A percentile compares a stretch with the other conserved stretches of the same genome.
Conservation (phyloP, 2,888 invertebrate genomes). For the Ashinkailepas kermadecensis region DNA sequence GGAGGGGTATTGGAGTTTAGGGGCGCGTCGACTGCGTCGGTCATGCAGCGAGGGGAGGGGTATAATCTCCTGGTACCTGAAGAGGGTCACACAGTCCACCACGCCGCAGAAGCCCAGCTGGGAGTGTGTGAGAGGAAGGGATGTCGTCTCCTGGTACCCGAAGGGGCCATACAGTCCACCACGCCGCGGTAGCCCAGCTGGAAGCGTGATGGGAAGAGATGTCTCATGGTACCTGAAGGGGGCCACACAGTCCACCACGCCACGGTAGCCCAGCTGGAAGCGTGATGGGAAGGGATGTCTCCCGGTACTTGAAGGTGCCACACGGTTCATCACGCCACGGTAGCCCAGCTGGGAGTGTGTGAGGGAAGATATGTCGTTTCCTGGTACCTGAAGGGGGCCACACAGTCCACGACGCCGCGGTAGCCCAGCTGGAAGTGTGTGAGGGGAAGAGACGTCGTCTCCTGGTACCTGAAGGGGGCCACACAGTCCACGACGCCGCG, state of each 20-base stretch:
- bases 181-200: constrained; percentile 23
- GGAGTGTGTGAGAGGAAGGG: too few relatives aligned
- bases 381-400: too few relatives aligned
- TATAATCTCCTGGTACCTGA: too few relatives aligned
- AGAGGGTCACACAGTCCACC: too few relatives aligned
- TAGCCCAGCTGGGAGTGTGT: neutral
- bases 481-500: constrained; percentile 23
- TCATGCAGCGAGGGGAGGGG: too few relatives aligned
- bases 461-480: neutral
- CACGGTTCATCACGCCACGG: neutral
- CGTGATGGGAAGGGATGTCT: neutral
- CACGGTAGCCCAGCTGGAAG: constrained; percentile 14
- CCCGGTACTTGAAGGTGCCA: too few relatives aligned
- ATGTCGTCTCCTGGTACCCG: neutral
- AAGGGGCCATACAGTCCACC: constrained; percentile 22
- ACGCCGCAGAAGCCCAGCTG: too few relatives aligned
- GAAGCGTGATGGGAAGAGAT: neutral
- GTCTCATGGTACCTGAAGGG: neutral
- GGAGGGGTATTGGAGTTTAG: too few relatives aligned
- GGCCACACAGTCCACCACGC: constrained; percentile 24
- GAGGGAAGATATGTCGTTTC: too few relatives aligned
- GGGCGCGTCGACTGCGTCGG: too few relatives aligned
- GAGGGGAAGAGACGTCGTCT: neutral
- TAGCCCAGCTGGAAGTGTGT: too few relatives aligned
- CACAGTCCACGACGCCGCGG: too few relatives aligned